Conservation (phyloP, 2,797 vertebrate species). For the Acanthurus tractus region DNA sequence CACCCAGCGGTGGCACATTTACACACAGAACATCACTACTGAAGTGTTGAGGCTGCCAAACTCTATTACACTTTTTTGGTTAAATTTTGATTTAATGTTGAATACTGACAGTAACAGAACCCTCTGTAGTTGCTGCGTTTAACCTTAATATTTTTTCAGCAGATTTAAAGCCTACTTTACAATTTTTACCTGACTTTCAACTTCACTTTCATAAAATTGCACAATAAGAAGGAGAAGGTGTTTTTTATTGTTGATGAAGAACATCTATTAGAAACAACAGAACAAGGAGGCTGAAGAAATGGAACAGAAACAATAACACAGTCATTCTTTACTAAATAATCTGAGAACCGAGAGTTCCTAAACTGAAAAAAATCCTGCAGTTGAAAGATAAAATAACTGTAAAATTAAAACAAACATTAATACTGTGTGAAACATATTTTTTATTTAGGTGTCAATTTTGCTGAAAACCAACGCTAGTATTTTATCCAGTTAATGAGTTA, state of each 20-base stretch:
- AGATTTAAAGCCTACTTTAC: too few species aligned
- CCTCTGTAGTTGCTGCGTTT: neutral
- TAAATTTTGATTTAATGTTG: slow-evolving; percentile 13
- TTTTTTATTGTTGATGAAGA: neutral
- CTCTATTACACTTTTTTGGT: neutral
- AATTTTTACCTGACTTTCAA: too few species aligned
- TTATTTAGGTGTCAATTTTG: too few species aligned
- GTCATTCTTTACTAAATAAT: neutral
- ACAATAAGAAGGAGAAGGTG: neutral
- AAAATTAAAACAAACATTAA: too few species aligned
- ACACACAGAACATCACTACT: slow-evolving; percentile 21
- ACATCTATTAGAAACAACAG: neutral
- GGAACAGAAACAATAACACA: neutral
- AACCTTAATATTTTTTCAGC: neutral
- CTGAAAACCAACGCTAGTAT: too few species aligned
- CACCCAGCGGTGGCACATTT: slow-evolving; percentile 52
- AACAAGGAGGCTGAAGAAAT: neutral
- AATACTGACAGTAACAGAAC: neutral
- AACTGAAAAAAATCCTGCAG: too few species aligned
- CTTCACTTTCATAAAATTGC: neutral
- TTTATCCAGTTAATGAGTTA: too few species aligned
- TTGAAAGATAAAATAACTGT: too few species aligned
- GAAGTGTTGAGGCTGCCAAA: slow-evolving; percentile 24
- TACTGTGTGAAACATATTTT: too few species aligned
- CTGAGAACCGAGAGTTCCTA: neutral